Evolutionary conservation across 2,888 invertebrate species (phyloP).

Genomic region (Onchidella celtica): DNA sequence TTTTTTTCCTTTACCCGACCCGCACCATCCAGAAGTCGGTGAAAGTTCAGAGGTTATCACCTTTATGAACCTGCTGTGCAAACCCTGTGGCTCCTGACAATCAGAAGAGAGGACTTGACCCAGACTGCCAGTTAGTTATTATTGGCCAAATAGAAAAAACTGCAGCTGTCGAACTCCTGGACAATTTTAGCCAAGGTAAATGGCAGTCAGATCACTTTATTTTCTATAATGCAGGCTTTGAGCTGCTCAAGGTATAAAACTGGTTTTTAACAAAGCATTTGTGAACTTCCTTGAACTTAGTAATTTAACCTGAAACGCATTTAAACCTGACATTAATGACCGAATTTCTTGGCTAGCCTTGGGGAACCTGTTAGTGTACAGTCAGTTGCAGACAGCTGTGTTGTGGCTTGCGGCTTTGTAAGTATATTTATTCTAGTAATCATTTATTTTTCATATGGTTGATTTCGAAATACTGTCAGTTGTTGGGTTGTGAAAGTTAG

Average conservation of each 20-base stretch:
- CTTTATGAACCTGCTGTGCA: background rate
- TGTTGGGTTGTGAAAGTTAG: no score
- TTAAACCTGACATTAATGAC: conserved; percentile 19
- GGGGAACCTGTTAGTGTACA: background rate
- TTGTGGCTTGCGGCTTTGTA: background rate
- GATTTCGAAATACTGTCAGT: no score
- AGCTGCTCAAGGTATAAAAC: no score
- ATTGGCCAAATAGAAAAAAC: no score
- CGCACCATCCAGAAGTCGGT: background rate
- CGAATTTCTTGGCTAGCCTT: conserved; percentile 14
- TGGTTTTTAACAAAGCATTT: no score
- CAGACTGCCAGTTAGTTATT: background rate
- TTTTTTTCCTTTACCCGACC: background rate
- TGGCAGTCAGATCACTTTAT: no score
- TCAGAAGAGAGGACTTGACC: background rate
- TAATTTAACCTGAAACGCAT: no score
- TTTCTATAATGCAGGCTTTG: no score
- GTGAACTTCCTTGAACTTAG: no score
- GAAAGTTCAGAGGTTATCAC: background rate
- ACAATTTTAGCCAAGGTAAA: no score
- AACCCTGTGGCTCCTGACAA: background rate
- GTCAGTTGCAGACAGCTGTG: background rate
- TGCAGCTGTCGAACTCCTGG: no score
- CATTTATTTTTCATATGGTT: no score
- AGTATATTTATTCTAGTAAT: background rate